phyloP scores from a whole-genome alignment of 2,888 invertebrate species.

The Deroplatys truncata region DNA sequence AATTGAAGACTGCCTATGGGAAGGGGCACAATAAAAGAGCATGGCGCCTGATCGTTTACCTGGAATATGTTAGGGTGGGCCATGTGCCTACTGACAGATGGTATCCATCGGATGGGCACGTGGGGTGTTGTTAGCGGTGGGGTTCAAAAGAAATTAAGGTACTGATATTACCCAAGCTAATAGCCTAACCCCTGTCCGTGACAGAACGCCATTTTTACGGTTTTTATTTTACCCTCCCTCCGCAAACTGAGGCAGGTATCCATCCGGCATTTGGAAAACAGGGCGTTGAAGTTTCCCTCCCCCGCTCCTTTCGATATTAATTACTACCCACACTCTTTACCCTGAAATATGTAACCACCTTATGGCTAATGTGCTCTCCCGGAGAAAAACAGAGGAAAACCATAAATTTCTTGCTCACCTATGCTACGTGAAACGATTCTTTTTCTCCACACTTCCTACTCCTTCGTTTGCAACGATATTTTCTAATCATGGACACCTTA shows the following conservation, averaged over 20 bases:
- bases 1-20: too few relatives aligned
- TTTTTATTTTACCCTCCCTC: not conserved
- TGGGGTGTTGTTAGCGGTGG: not conserved
- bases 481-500: not conserved
- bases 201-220: not conserved
- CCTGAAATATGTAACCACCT: not conserved
- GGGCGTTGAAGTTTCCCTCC: not conserved
- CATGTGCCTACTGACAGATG: not conserved
- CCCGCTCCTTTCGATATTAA: not conserved
- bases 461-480: not conserved
- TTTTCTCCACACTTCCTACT: not conserved
- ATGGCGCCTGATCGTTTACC: not conserved
- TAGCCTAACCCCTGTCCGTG: not conserved
- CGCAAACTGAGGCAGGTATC: not conserved
- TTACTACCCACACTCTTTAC: not conserved
- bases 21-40: too few relatives aligned
- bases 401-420: not conserved
- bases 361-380: not conserved
- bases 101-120: not conserved
- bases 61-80: not conserved
- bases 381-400: not conserved
- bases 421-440: not conserved
- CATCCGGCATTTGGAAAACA: not conserved
- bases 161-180: not conserved
- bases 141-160: not conserved